These are phyloP conservation scores for Erebia aethiops DNA, from an alignment of 2,888 invertebrate species.

Conservation along the genomic window DNA sequence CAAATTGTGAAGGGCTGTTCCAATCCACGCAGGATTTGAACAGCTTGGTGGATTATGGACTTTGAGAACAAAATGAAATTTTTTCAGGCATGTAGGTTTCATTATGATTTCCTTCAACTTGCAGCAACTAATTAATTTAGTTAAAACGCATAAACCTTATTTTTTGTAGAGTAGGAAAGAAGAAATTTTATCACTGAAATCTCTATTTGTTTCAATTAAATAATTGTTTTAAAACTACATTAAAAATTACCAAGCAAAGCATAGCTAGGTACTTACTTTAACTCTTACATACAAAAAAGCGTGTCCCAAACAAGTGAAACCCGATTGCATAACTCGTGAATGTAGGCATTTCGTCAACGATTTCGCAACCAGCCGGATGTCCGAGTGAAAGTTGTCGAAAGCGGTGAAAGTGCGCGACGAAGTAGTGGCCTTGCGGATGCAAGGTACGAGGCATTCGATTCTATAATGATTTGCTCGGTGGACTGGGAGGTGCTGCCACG, in stretches of 20 bases:
- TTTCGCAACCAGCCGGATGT: constrained; percentile 67
- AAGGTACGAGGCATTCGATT: neutral
- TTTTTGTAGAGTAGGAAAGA: too few species aligned
- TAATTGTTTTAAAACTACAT: too few species aligned
- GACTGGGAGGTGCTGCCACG: neutral
- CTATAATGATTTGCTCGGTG: constrained; percentile 1
- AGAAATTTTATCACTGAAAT: too few species aligned
- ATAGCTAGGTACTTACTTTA: neutral
- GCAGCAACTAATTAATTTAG: too few species aligned
- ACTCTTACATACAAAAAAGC: neutral
- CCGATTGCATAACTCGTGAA: constrained; percentile 33
- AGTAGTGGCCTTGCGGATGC: constrained; percentile 17
- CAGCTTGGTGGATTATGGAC: too few species aligned
- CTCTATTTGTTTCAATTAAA: too few species aligned
- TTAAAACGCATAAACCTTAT: too few species aligned
- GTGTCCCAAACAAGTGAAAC: constrained; percentile 46
- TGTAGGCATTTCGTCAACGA: constrained; percentile 26
- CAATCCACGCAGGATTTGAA: too few species aligned
- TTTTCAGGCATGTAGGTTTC: too few species aligned
- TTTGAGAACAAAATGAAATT: too few species aligned
- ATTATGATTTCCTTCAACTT: too few species aligned
- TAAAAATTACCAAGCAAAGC: neutral
- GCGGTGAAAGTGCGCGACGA: constrained; percentile 60
- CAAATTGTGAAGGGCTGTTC: too few species aligned
- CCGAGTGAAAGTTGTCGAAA: constrained; percentile 61